Evolutionary conservation across 2,113 vertebrate species (phyloP).

Genomic region (Nothobranchius furzeri): DNA sequence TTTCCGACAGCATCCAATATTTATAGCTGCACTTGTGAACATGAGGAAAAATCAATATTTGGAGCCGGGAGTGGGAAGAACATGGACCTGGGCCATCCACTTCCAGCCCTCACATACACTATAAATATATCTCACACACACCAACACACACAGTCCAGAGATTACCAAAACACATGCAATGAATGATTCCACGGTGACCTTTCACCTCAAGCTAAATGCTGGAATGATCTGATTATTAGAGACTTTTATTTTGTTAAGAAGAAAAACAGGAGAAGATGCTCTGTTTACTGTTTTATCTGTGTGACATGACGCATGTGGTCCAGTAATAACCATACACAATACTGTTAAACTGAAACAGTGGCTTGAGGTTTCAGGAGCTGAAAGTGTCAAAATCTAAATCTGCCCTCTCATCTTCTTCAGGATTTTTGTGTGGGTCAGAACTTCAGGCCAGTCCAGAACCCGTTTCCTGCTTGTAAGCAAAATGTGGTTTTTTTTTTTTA

Average conservation of each 20-base stretch:
- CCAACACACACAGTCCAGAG: background rate
- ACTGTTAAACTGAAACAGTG: too few relatives aligned
- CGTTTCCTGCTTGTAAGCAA: too few relatives aligned
- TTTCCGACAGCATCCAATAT: slow-evolving; percentile 33
- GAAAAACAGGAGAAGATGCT: background rate
- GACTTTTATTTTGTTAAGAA: slow-evolving; percentile 3
- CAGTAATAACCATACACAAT: background rate
- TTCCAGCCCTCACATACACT: slow-evolving; percentile 14
- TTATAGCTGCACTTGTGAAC: slow-evolving; percentile 44
- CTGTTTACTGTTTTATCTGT: background rate
- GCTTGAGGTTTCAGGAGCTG: too few relatives aligned
- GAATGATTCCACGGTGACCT: slow-evolving; percentile 4
- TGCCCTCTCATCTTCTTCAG: too few relatives aligned
- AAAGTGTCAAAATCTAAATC: too few relatives aligned
- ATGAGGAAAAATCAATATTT: slow-evolving; percentile 58
- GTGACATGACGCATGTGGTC: background rate
- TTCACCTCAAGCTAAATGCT: background rate
- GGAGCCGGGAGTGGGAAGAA: slow-evolving; percentile 27
- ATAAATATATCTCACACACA: slow-evolving; percentile 32
- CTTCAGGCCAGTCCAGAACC: too few relatives aligned
- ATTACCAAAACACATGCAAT: too few relatives aligned
- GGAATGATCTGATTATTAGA: slow-evolving; percentile 8
- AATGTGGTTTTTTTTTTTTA: too few relatives aligned
- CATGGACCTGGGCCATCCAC: slow-evolving; percentile 31
- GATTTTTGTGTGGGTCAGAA: too few relatives aligned